Percentiles rank a stretch among this genome's conserved stretches.
phyloP scores from a whole-genome alignment of 2,797 vertebrate species.

The Pelobates cultripes region DNA sequence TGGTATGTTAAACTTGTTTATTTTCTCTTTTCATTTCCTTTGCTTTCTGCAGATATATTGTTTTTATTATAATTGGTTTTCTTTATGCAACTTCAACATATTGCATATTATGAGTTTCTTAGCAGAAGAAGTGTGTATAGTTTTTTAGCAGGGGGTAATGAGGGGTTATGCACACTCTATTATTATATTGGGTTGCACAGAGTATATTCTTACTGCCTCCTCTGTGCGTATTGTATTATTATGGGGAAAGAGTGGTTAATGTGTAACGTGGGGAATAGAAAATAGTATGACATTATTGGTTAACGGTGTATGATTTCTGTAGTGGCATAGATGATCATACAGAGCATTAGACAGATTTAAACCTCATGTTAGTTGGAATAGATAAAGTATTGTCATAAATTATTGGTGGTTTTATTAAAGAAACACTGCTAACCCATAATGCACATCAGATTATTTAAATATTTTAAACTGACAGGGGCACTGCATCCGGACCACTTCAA shows the following conservation, averaged over 20 bases:
- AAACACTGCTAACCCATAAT: too few species aligned
- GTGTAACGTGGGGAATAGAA: neutral
- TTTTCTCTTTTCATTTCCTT: neutral
- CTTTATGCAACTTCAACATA: constrained; percentile 13
- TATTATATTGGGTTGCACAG: neutral
- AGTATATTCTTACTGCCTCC: neutral
- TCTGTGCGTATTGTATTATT: neutral
- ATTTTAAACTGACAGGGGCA: too few species aligned
- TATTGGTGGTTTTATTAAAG: too few species aligned
- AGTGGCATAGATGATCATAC: too few species aligned
- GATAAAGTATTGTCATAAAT: too few species aligned
- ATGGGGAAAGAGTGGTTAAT: neutral
- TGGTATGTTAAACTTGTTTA: neutral
- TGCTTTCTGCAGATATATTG: neutral
- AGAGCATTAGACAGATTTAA: too few species aligned
- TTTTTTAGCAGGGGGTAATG: neutral
- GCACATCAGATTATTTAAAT: too few species aligned
- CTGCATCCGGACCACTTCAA: too few species aligned
- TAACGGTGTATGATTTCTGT: too few species aligned
- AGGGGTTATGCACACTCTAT: constrained; percentile 2
- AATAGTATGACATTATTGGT: too few species aligned
- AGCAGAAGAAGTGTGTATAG: neutral
- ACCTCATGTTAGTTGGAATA: too few species aligned
- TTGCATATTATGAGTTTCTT: neutral
- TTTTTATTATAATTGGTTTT: constrained; percentile 20